Base-by-base conservation (phyloP, 2,888 invertebrate genomes). In the Lasioglossum leucozonium region DNA sequence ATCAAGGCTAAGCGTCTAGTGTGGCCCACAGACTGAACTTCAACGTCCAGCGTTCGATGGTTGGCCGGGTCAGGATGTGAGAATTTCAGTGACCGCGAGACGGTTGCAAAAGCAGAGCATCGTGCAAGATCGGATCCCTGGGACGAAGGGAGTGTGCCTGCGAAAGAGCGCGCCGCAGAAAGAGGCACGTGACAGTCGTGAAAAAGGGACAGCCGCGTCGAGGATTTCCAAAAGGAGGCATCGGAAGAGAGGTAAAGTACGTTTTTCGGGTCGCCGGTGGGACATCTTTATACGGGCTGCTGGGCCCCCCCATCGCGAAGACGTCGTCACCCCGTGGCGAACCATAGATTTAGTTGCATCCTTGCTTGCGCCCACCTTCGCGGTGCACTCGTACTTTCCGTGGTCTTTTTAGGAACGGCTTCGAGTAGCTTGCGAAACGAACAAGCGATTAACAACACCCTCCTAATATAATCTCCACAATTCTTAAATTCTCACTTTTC, bases 261-360 rank as follows among this genome's bases (percentile, higher is more conserved):
- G 87, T 90, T 81, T 90, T 91, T 92, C 89, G 91, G 89, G 86
- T 80, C 88, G 85, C 85, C 88, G 89, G 88, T 87, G 91, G 91
- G 93, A 94, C 93, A 92, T 94, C 94, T 94, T 93, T 94, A 93
- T 94, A 92, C 85, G 84, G 88, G 90, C 82, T 84, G 89, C 87
- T 84, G 79, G 90, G 84, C 83, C 91, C 91, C 92, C 94, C 94
- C 90, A 92, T 89, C 87, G 94, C 82, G 94, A 92, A 92, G 93
- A 93, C 91, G 94, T 94, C 94, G 93, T 95, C 94, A 93, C 94
- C 94, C 93, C 92, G 91, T 88, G 92, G 92, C 87, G 93, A 91
- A 86, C 89, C 92, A 84, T 92, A 93, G 92, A 93, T 94, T 93
- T 94, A 91, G 88, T 92, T 91, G 90, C 88, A 91, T 88, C 90